These are phyloP conservation scores for Orthonevra nobilis DNA, from an alignment of 2,888 invertebrate genomes.

Conservation along the genomic window DNA sequence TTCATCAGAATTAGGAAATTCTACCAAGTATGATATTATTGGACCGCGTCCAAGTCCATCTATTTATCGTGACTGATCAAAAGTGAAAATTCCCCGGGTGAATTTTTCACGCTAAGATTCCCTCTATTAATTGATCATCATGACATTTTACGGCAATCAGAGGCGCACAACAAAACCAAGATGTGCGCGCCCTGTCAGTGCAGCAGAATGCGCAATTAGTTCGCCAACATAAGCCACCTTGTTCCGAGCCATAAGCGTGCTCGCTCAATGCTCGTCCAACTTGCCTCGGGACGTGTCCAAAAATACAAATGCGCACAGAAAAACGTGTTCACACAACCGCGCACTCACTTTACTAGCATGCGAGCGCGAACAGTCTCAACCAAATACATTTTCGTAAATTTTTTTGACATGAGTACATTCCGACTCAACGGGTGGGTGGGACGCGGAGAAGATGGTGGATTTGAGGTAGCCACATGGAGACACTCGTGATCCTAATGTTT, in stretches of 20 bases:
- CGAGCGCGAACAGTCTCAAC: no score
- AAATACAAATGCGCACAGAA: conserved; percentile 30
- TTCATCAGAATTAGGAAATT: conserved; percentile 8
- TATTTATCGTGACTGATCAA: conserved; percentile 61
- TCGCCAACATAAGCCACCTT: conserved; percentile 65
- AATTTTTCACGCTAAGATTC: conserved; percentile 66
- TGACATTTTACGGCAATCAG: conserved; percentile 57
- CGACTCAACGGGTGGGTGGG: not conserved
- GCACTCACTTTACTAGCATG: no score
- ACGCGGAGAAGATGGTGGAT: not conserved
- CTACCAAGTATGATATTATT: conserved; percentile 33
- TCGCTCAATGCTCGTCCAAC: not conserved
- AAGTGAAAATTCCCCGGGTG: conserved; percentile 51
- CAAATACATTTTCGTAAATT: conserved; percentile 56
- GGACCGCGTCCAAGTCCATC: conserved; percentile 45
- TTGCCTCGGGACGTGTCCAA: conserved; percentile 17
- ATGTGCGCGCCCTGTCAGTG: conserved; percentile 57
- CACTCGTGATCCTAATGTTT: conserved; percentile 6
- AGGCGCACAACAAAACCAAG: conserved; percentile 36
- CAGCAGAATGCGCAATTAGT: conserved; percentile 63
- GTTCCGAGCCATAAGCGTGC: conserved; percentile 1
- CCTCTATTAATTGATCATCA: conserved; percentile 62
- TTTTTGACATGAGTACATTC: conserved; percentile 54
- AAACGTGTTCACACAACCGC: no score
- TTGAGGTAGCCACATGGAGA: conserved; percentile 20